Percentiles rank a stretch among this genome's conserved stretches.
Evolutionary conservation across 2,113 vertebrate genomes (phyloP).

Genomic region (Callipepla squamata): DNA sequence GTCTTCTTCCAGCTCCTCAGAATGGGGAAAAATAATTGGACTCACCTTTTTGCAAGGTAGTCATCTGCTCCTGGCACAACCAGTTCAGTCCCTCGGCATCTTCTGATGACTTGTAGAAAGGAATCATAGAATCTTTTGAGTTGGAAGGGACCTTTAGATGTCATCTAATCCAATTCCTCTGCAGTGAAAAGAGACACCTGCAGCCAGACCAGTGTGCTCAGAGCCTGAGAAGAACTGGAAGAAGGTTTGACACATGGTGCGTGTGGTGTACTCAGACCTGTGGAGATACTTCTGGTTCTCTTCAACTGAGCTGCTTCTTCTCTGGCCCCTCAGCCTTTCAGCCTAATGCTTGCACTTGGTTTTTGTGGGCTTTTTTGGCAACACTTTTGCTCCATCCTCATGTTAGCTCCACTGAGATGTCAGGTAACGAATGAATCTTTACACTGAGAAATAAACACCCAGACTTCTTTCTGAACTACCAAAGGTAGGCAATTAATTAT

Average conservation of each 20-base stretch:
- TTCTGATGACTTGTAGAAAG: not conserved
- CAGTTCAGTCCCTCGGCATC: not conserved
- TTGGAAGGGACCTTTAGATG: too few relatives aligned
- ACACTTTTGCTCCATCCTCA: not conserved
- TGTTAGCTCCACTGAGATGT: not conserved
- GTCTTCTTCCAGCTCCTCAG: not conserved
- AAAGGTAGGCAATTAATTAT: constrained; percentile 5
- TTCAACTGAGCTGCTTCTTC: not conserved
- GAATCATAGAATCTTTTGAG: too few relatives aligned
- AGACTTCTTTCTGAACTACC: not conserved
- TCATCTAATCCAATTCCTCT: too few relatives aligned
- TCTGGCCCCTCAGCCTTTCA: not conserved
- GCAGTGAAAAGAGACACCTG: too few relatives aligned
- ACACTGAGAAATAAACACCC: not conserved
- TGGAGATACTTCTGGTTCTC: not conserved
- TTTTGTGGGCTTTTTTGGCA: not conserved
- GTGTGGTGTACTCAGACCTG: not conserved
- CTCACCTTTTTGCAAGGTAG: not conserved
- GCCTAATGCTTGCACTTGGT: not conserved
- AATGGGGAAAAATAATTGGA: not conserved
- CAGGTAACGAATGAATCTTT: not conserved
- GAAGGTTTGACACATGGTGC: not conserved
- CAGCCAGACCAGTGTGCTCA: too few relatives aligned
- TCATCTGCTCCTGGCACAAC: rapidly evolving
- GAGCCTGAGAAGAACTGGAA: not conserved